phyloP scores from a whole-genome alignment of 30 jellyfish, hydroid and myxozoan genomes.

The Nemopilema nomurai region DNA sequence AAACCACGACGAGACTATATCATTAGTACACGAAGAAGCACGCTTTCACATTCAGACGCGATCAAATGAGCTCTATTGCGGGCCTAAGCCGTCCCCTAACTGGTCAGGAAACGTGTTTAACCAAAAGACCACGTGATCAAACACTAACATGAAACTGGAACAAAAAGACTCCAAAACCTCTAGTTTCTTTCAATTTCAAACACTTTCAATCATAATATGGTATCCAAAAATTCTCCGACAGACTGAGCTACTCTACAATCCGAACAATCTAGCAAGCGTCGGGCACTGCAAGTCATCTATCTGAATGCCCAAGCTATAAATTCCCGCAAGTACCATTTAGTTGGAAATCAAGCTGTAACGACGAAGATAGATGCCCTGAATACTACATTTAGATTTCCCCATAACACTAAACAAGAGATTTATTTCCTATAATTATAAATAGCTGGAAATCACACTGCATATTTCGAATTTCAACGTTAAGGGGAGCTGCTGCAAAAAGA shows the following conservation, averaged over 20 bases:
- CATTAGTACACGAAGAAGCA: constrained; percentile 13
- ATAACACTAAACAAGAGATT: background rate
- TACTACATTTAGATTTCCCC: background rate
- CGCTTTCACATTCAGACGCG: background rate
- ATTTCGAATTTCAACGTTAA: background rate
- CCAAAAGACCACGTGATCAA: constrained; percentile 44
- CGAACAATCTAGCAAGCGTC: background rate
- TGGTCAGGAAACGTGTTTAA: constrained; percentile 46
- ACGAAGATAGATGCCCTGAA: background rate
- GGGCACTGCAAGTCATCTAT: background rate
- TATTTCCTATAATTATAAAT: background rate
- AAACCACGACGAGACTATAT: background rate
- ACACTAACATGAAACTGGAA: background rate
- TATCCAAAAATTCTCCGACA: background rate
- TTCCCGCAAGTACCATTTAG: too few species aligned
- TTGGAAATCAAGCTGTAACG: background rate
- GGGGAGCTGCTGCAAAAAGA: background rate
- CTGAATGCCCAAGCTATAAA: too few species aligned
- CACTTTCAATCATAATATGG: background rate
- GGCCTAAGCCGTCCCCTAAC: constrained; percentile 51
- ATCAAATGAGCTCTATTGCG: constrained; percentile 4
- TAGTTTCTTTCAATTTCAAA: background rate
- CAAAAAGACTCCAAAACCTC: background rate
- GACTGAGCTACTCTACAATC: background rate
- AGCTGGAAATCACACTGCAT: background rate